A percentile compares a stretch with the other conserved stretches of the same genome.
phyloP scores from a whole-genome alignment of 2,113 vertebrate genomes.

The Megatriorchis doriae region DNA sequence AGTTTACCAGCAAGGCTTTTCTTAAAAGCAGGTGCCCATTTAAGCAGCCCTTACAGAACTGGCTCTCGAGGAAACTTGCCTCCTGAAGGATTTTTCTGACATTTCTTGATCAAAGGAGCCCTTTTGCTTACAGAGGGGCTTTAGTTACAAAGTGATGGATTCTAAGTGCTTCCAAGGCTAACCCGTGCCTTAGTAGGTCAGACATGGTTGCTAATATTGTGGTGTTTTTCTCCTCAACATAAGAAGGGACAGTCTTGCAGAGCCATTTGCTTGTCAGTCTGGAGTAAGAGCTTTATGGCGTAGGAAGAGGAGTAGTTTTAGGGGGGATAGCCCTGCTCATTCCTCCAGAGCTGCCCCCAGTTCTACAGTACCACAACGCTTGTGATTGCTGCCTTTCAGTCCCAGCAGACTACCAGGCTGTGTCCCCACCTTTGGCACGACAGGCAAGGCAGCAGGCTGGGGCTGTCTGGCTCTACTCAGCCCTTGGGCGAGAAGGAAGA shows the following conservation, averaged over 20 bases:
- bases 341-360: not conserved
- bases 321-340: not conserved
- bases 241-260: not conserved
- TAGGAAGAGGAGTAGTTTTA: not conserved
- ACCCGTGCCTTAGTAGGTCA: not conserved
- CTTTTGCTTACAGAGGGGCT: not conserved
- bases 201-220: not conserved
- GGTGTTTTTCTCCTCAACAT: not conserved
- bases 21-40: not conserved
- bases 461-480: not conserved
- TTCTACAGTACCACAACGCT: fast-evolving
- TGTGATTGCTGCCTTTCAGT: not conserved
- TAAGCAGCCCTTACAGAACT: not conserved
- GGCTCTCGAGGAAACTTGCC: not conserved
- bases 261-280: not conserved
- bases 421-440: not conserved
- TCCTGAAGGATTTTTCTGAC: not conserved
- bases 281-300: not conserved
- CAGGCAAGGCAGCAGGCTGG: not conserved
- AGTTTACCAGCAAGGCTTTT: not conserved
- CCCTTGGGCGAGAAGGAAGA: not conserved
- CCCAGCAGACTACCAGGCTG: not conserved
- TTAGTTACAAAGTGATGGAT: not conserved
- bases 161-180: not conserved
- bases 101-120: not conserved